phyloP scores from a whole-genome alignment of 2,113 vertebrate genomes.

The Emberiza fucata region DNA sequence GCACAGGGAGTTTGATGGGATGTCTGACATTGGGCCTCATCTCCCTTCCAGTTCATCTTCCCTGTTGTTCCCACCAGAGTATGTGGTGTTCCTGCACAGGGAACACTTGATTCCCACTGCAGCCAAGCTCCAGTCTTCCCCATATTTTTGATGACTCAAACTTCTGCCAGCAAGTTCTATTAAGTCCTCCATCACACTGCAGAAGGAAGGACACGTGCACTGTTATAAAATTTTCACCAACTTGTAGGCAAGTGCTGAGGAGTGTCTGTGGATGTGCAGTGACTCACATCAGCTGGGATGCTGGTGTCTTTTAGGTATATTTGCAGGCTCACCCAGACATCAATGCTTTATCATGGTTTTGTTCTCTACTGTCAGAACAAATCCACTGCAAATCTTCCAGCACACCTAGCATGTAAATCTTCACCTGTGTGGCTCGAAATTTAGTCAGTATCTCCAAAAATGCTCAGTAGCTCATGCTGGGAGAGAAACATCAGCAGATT shows the following conservation, averaged over 20 bases:
- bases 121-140: not conserved
- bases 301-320: not conserved
- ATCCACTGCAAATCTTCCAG: not conserved
- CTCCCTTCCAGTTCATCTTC: not conserved
- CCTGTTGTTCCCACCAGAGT: not conserved
- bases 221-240: not conserved
- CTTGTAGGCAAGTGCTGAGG: not conserved
- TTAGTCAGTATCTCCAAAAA: not conserved
- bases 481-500: not conserved
- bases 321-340: not conserved
- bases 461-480: not conserved
- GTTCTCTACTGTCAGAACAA: not conserved
- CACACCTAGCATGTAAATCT: not conserved
- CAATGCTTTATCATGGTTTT: not conserved
- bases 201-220: accelerated
- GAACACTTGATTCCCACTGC: accelerated
- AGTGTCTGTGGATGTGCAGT: not conserved
- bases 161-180: not conserved
- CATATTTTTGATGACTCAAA: not conserved
- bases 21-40: not conserved
- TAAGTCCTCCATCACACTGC: not conserved
- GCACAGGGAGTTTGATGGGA: not conserved
- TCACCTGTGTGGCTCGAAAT: not conserved
- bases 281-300: not conserved
- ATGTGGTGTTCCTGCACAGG: not conserved